Base-by-base conservation (phyloP, 2,797 vertebrate species). In the Falco concolor region DNA sequence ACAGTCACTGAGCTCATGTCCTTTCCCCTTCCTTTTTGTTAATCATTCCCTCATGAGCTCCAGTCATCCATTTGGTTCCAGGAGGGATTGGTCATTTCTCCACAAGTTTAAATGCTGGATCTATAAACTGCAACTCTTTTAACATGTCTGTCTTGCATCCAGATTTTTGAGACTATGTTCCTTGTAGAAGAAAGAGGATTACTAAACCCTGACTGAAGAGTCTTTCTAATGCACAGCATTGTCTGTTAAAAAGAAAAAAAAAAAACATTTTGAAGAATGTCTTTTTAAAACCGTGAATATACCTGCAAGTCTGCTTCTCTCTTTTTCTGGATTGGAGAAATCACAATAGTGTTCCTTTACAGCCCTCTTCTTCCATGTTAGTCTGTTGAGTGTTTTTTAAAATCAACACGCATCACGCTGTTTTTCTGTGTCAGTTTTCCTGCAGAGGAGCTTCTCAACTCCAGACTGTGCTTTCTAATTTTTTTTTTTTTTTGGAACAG, bases 1-100 rank as follows among this genome's bases (percentile, higher is more conserved):
- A 96, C 96, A 96, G 95, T 97, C 91, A 92, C 84, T 97, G 93
- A 94, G 89, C 93, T 96, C 87, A 90, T 79, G 95, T 96, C 96
- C 96, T 95, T 97, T 97, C 70, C 95, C 90, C 92, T 96, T 95
- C 86, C 90, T 96, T 95, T 90, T 90, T 74, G 96, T 96, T 96
- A 97, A 96, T 97, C 92, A 96, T 97, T 97, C 95, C 88, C 95
- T 97, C 93, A 79, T 96, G 95, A 93, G 56, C 90, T 97, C 85
- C 91, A 95, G 93, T 90, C 94, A 93, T 95, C 95, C 95, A 95
- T 96, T 96, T 53, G 91, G 60, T 94, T 95, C 64, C 90, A 94
- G 83, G 72, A 88, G 90, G 56, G 64, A 87, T 89, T 1, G 52
- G 91, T 91, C 86, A 81, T 36, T 96, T 95, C 64, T 87, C 53